A percentile compares a stretch with the other conserved stretches of the same genome.
Conservation (phyloP, 1,140 invertebrate genomes). For the Caligus rogercresseyi region DNA sequence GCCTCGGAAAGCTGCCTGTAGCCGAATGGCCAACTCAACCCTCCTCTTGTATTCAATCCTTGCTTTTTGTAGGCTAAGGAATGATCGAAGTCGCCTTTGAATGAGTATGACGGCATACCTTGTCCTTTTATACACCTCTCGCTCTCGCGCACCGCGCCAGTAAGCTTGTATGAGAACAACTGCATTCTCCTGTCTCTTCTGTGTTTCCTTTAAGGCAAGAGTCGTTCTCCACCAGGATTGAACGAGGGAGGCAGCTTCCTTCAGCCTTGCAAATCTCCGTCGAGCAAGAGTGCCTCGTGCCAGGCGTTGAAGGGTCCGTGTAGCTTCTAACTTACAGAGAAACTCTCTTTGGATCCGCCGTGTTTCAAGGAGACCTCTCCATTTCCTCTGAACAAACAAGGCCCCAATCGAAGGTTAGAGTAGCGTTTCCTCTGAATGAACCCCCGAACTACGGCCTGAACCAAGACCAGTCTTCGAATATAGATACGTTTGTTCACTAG, state of each 20-base stretch:
- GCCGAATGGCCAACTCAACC: not conserved
- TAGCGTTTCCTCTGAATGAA: not conserved
- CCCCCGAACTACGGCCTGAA: not conserved
- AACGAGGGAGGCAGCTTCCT: not conserved
- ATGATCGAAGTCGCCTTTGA: not conserved
- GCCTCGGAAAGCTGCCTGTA: not conserved
- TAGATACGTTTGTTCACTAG: not conserved
- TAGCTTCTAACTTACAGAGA: not conserved
- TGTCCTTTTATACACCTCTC: not conserved
- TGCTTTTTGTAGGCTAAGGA: not conserved
- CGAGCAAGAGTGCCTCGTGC: not conserved
- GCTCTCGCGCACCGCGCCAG: not conserved
- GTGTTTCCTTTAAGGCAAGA: not conserved
- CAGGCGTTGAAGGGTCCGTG: not conserved
- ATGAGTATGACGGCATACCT: not conserved
- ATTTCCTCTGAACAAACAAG: not conserved
- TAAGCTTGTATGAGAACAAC: not conserved
- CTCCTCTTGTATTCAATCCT: not conserved
- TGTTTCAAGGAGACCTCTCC: not conserved
- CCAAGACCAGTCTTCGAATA: not conserved
- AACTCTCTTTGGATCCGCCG: not conserved
- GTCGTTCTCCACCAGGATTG: not conserved
- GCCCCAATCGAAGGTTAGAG: not conserved
- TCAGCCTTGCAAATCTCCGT: not conserved
- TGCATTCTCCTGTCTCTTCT: not conserved